Base-by-base conservation (phyloP, 2,888 invertebrate species). In the Apotomis betuletana region DNA sequence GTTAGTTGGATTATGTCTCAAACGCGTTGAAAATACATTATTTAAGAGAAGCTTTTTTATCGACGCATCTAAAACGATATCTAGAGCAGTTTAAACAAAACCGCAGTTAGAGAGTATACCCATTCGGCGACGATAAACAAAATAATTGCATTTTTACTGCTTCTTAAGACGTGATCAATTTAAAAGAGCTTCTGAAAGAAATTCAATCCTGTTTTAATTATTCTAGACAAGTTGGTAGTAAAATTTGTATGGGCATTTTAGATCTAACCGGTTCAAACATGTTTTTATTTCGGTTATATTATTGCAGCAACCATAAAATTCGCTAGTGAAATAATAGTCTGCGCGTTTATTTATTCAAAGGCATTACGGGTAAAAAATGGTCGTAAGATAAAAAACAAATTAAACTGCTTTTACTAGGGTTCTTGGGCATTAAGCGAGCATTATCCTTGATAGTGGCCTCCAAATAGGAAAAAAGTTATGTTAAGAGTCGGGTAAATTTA, bases 391-490 rank as follows among this genome's bases (percentile, higher is more conserved):
- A 27, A 27, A 55, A 55, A 64, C 55, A 15, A 64, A 55, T 64
- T 27, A 55, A 64, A 64, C 44, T 44, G 13, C 44, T 15, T 64
- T 46, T 46, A 27, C 64, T 64, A 55, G 44, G 12, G 3, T 55
- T 15, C 41, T 52, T 15, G 49, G 55, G 27, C 64, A 64, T 64
- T 64, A 64, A 64, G 54, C 54, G 55, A 6, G n/a, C 54, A 64
- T 64, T 64, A 55, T 64, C 41, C 64, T 64, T 44, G 64, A 44
- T 64, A 64, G 64, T 38, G 44, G 64, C 55, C 44, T 55, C 55
- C 55, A 46, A 64, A 55, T 64, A 55, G 55, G 54, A 54, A 64
- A 64, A 64, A 64, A 64, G 64, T 64, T 64, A 55, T 55, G 55
- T 58, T 13, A 67, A 61, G 54, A 60, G 44, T 9, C 8, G 41